Evolutionary conservation across 2,113 vertebrate species (phyloP).

Genomic region (Dromaius novaehollandiae): DNA sequence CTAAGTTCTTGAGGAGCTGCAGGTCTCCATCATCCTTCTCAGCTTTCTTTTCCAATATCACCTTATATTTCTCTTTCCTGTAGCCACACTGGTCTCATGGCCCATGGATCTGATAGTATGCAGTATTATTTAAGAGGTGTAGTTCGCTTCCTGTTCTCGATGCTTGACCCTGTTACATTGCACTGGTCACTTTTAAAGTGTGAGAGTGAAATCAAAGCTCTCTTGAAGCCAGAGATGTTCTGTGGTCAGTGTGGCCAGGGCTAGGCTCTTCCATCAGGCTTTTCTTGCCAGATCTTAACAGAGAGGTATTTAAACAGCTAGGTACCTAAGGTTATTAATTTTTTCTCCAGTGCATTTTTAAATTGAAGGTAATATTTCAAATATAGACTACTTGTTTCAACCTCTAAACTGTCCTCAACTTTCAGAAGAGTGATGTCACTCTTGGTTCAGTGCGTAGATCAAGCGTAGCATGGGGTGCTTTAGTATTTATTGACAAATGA

Average conservation of each 20-base stretch:
- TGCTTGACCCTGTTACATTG: not conserved
- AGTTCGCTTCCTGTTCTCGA: not conserved
- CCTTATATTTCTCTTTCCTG: not conserved
- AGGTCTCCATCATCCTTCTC: not conserved
- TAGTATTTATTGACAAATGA: not conserved
- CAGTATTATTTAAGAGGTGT: not conserved
- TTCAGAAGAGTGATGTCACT: not conserved
- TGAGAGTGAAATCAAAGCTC: not conserved
- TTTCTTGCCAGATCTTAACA: not conserved
- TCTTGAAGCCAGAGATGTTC: not conserved
- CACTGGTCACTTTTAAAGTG: not conserved
- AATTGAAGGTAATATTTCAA: not conserved
- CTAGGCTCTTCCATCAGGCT: not conserved
- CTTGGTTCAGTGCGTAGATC: not conserved
- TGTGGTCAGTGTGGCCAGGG: not conserved
- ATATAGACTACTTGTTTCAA: not conserved
- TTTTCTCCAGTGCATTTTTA: not conserved
- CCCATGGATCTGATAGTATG: not conserved
- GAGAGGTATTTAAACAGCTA: not conserved
- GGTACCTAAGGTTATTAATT: not conserved
- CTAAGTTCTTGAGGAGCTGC: not conserved
- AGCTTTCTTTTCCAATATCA: not conserved
- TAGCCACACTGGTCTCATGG: not conserved
- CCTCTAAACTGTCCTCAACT: not conserved
- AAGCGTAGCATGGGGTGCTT: not conserved